Percentiles rank a stretch among this genome's conserved stretches.
These are phyloP conservation scores for Babylonia areolata DNA, from an alignment of 1,140 invertebrate genomes.

Conservation along the genomic window DNA sequence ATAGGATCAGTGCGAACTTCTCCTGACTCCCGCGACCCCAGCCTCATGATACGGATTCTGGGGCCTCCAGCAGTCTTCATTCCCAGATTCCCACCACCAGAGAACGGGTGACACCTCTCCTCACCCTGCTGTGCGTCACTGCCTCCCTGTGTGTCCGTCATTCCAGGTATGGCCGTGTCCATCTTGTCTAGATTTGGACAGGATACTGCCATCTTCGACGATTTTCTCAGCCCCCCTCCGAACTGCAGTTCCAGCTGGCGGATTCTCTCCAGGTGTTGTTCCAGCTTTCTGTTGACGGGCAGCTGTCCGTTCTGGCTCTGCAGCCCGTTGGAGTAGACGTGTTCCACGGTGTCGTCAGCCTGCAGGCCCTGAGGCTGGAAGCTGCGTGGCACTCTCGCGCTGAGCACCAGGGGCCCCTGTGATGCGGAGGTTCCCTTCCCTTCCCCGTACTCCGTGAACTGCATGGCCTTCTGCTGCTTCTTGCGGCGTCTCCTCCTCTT, in stretches of 20 bases:
- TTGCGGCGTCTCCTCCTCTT: not conserved
- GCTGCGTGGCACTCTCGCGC: not conserved
- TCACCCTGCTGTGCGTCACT: not conserved
- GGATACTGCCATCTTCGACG: not conserved
- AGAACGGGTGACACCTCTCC: not conserved
- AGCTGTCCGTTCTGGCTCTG: not conserved
- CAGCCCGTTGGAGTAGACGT: too few species aligned
- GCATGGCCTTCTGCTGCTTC: not conserved
- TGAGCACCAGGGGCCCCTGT: not conserved
- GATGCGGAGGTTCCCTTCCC: not conserved
- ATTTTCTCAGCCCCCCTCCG: not conserved
- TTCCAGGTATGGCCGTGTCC: not conserved
- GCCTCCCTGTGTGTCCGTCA: not conserved
- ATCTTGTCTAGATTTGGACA: not conserved
- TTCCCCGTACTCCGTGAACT: not conserved
- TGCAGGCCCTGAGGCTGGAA: too few species aligned
- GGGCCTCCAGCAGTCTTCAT: not conserved
- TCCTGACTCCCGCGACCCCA: not conserved
- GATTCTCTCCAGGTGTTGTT: not conserved
- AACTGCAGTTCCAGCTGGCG: not conserved
- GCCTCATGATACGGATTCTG: not conserved
- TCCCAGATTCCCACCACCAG: not conserved
- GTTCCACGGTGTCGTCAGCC: too few species aligned
- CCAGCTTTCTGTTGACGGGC: not conserved
- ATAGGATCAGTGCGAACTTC: not conserved